Evolutionary conservation across 2,888 invertebrate genomes (phyloP).

Genomic region (Cryptophagus acutangulus): DNA sequence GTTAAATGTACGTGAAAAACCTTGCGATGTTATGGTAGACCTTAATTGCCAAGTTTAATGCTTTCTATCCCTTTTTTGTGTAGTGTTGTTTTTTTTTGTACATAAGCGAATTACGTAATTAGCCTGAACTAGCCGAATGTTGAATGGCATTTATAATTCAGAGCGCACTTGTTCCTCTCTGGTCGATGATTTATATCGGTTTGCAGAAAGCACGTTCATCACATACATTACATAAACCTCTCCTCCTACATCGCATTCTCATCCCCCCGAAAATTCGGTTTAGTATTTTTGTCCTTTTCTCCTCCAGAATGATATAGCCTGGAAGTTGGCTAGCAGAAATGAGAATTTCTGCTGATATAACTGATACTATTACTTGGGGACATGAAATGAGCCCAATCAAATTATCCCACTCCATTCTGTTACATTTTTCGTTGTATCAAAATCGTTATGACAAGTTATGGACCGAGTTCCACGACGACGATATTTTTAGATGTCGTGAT

Average conservation of each 20-base stretch:
- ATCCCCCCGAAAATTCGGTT: too few species aligned
- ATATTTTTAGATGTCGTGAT: too few species aligned
- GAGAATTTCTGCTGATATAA: slow-evolving; percentile 22
- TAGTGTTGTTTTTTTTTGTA: slow-evolving; percentile 6
- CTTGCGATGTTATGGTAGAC: too few species aligned
- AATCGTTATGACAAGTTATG: slow-evolving; percentile 20
- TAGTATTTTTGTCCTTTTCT: too few species aligned
- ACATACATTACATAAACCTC: too few species aligned
- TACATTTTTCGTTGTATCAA: slow-evolving; percentile 20
- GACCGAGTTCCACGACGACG: slow-evolving; percentile 13
- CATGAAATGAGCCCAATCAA: slow-evolving; percentile 28
- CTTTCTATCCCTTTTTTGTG: too few species aligned
- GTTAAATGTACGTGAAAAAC: too few species aligned
- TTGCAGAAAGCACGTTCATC: slow-evolving; percentile 1
- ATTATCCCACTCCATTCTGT: slow-evolving; percentile 23
- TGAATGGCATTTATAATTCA: slow-evolving; percentile 8
- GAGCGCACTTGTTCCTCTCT: slow-evolving; percentile 1
- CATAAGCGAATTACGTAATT: slow-evolving; percentile 5
- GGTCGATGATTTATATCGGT: slow-evolving; percentile 1
- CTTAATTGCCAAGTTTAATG: too few species aligned
- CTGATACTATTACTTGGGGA: slow-evolving; percentile 25
- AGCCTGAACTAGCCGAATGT: not conserved
- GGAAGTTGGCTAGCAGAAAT: too few species aligned
- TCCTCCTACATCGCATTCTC: not conserved
- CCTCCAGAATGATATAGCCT: too few species aligned